Evolutionary conservation across 2,797 vertebrate genomes (phyloP).

Genomic region (Darevskia nairensis): DNA sequence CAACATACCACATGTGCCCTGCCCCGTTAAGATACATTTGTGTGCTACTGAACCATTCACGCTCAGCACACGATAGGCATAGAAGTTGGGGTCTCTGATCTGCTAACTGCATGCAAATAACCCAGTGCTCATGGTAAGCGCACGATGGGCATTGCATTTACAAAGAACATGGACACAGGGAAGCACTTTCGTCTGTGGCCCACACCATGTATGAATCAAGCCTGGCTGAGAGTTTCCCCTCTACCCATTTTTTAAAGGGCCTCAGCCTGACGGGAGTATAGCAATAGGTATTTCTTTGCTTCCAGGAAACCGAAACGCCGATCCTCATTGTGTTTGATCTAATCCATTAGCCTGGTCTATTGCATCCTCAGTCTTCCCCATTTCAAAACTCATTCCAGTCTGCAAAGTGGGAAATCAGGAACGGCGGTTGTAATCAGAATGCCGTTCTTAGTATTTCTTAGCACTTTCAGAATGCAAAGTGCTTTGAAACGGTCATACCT

Average conservation of each 20-base stretch:
- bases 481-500: neutral
- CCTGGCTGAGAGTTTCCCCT: neutral
- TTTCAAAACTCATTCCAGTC: neutral
- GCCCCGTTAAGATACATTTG: neutral
- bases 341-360: neutral
- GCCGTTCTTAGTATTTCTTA: neutral
- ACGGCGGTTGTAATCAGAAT: neutral
- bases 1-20: neutral
- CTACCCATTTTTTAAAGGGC: neutral
- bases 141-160: neutral
- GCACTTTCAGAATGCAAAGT: neutral
- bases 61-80: neutral
- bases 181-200: neutral
- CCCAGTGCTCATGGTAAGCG: neutral
- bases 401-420: neutral
- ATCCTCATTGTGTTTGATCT: neutral
- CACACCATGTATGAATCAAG: neutral
- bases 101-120: neutral
- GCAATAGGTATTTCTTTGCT: slow-evolving; percentile 23
- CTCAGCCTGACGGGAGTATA: neutral
- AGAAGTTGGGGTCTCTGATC: neutral
- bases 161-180: neutral
- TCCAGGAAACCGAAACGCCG: neutral
- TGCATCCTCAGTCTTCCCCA: neutral
- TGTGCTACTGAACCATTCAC: neutral